Evolutionary conservation across 1,140 invertebrate species (phyloP), one percentile per base, ranked within the genome.

Genomic region (Matsumurasca onukii): DNA sequence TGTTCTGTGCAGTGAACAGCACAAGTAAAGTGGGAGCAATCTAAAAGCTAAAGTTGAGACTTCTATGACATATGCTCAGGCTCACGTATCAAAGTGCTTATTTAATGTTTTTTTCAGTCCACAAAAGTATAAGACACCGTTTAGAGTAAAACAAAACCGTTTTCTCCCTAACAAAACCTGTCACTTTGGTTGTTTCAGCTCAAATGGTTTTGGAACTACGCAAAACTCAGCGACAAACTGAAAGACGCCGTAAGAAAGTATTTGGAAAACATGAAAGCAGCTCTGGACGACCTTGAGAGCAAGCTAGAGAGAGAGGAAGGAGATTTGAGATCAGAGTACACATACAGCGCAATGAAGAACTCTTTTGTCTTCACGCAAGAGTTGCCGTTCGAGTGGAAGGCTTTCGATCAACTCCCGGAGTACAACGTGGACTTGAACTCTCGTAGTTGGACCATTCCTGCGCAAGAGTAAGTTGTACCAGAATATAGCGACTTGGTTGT

Each of bases 381-480:
- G 39, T 65, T 65, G 39, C 62, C 62, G 1, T 65, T 65, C 27
- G 30, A 45, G 20, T 65, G 62, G 62, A n/a, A 17, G 27, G 34
- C 17, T 13, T 65, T 65, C 39, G 48, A 65, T 31, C 22, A 59
- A 24, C 55, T 59, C 5, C 55, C 55, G 5, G 55, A 59, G 22
- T 59, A 59, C 55, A 59, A 29, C 22, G 30, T 29, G 25, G 55
- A 59, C 2, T 12, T 25, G 15, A 24, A 24, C 55, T 27, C 15
- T 5, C 13, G 25, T 12, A 12, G 22, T 27, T 59, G 2, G 15
- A 27, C 55, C 25, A 5, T 59, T 5, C 55, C 55, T 59, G 25
- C 55, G 5, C 25, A 27, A 27, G 55, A 59, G 55, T 59, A 27
- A 59, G 55, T 59, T 27, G 12, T 52, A 15, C 49, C 49, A 12